These are phyloP conservation scores for Diachasma alloeum DNA, from an alignment of 1,140 invertebrate species.

Conservation along the genomic window DNA sequence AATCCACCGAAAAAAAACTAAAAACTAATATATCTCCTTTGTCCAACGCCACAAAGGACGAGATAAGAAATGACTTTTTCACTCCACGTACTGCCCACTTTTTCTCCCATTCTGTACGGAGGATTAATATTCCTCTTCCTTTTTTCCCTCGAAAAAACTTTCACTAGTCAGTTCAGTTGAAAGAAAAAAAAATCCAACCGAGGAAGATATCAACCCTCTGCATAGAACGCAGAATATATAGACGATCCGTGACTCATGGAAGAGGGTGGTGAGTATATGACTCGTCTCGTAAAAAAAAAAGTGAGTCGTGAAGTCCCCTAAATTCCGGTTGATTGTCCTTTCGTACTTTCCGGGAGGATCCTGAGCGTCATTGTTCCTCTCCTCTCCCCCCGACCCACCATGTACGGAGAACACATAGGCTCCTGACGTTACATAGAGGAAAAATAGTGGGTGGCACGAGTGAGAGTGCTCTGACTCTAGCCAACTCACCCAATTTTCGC, in stretches of 20 bases:
- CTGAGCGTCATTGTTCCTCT: neutral
- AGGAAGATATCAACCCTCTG: neutral
- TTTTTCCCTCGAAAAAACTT: neutral
- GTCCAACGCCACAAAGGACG: neutral
- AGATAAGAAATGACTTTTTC: neutral
- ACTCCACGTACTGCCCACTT: neutral
- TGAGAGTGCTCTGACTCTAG: no score
- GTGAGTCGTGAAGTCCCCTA: neutral
- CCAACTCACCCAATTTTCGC: neutral
- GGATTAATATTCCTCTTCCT: neutral
- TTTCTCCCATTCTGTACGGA: neutral
- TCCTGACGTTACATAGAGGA: neutral
- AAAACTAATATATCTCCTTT: neutral
- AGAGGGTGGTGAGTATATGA: constrained; percentile 7
- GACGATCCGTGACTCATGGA: constrained; percentile 10
- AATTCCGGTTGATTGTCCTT: constrained; percentile 13
- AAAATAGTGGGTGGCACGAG: neutral
- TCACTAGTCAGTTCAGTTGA: neutral
- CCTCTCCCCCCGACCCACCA: neutral
- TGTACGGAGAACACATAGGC: neutral
- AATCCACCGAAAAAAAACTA: neutral
- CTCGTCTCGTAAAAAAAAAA: constrained; percentile 6
- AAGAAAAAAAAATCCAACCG: neutral
- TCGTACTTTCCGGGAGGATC: neutral
- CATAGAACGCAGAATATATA: neutral